Evolutionary conservation across 2,113 vertebrate genomes (phyloP).

Genomic region (Argyrosomus japonicus): DNA sequence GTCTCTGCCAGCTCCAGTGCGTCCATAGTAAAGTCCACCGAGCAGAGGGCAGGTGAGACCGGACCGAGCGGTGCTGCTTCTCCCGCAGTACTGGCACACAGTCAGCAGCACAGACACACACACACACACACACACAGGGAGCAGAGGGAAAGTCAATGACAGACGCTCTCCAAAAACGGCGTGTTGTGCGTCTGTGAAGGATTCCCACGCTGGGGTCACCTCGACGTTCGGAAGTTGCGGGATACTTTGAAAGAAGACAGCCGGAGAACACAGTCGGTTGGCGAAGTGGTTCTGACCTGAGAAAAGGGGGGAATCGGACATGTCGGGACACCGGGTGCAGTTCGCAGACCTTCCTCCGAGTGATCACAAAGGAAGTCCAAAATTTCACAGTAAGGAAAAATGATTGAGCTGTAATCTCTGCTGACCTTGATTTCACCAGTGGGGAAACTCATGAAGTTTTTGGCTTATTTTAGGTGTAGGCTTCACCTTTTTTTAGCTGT

Average conservation of each 20-base stretch:
- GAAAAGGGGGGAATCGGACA: constrained; percentile 40
- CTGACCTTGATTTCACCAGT: constrained; percentile 42
- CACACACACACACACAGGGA: neutral
- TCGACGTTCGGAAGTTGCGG: constrained; percentile 63
- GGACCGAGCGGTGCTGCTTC: constrained; percentile 39
- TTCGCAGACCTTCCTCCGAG: constrained; percentile 82
- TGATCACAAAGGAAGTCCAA: constrained; percentile 78
- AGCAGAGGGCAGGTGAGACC: constrained; percentile 56
- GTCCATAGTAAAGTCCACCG: neutral
- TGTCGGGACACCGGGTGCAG: constrained; percentile 88
- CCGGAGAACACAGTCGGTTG: neutral
- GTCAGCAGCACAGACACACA: constrained; percentile 37
- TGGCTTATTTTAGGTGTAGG: neutral
- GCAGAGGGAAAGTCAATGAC: constrained; percentile 44
- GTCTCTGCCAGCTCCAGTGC: constrained; percentile 4
- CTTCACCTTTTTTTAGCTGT: neutral
- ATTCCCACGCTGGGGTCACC: constrained; percentile 34
- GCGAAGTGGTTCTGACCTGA: constrained; percentile 42
- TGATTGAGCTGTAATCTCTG: neutral
- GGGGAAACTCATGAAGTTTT: neutral
- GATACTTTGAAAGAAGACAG: constrained; percentile 53
- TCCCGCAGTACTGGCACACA: constrained; percentile 70
- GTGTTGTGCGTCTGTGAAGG: constrained; percentile 2
- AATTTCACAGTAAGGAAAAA: constrained; percentile 80
- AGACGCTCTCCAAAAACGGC: neutral